Evolutionary conservation across 1,140 invertebrate species (phyloP), one percentile per base, ranked within the genome.

Genomic region (Euura lappo): DNA sequence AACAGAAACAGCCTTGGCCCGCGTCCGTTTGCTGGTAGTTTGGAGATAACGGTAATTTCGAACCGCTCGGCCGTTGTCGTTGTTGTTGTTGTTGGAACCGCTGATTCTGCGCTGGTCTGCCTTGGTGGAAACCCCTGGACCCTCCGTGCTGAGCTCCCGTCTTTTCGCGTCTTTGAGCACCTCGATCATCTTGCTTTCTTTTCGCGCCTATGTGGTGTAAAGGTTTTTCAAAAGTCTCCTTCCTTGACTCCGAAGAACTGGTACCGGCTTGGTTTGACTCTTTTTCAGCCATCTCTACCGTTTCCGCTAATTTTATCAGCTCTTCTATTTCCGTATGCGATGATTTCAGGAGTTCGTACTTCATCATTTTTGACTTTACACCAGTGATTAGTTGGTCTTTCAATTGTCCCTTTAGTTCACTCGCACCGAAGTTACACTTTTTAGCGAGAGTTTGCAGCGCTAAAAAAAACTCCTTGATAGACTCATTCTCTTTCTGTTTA

Each of bases 391-490:
- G 44, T 10, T 66, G 71, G 44, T 72, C 71, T 42, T 72, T 72
- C 5, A 72, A 46, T 67, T 72, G 71, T 3, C 44, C 68, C n/a
- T 68, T 43, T 43, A 28, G 45, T 42, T 67, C 71, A 11, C 44
- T 72, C 44, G 65, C 71, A 6, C 10, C 45, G 71, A 72, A 72
- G 7, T 67, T n/a, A 47, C 71, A 72, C 47, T 68, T 72, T 65
- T 28, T 44, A 13, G 65, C 71, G 66, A 72, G 8, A 47, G 44
- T 44, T 66, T 13, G 28, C 43, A 72, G 43, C 1, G 65, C 65
- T 45, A 65, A 11, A 2, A 72, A 47, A 42, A 72, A 72, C 42
- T 72, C 71, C 51, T 72, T 44, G 3, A 68, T 72, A 5, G 8
- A 51, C 13, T 72, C 71, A 2, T 47, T 67, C 65, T 60, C 42